Conservation (phyloP, 2,888 invertebrate genomes). For the Aricia artaxerxes region DNA sequence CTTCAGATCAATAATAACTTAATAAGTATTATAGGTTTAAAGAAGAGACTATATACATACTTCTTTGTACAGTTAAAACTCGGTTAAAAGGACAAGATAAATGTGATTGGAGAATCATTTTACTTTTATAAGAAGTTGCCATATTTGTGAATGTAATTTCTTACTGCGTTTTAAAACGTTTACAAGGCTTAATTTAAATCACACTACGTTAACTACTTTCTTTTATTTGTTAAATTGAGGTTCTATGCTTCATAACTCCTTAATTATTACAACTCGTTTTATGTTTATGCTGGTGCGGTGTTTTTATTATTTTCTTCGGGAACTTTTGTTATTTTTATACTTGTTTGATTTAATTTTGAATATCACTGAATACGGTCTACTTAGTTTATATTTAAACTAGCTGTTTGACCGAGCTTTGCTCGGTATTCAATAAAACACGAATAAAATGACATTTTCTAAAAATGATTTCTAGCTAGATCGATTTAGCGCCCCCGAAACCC, state of each 20-base stretch:
- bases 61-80: slow-evolving; percentile 9
- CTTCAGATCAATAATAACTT: neutral
- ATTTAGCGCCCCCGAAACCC: too few species aligned
- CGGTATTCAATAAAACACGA: too few species aligned
- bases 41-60: neutral
- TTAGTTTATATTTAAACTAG: neutral
- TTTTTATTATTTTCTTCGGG: neutral
- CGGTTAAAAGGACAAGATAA: slow-evolving; percentile 31
- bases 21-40: neutral
- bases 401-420: too few species aligned
- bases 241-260: slow-evolving; percentile 9
- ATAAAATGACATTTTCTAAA: too few species aligned
- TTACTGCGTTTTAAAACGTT: slow-evolving; percentile 11
- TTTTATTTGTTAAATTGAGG: slow-evolving; percentile 23
- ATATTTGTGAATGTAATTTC: slow-evolving; percentile 27
- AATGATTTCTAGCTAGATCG: too few species aligned
- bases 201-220: slow-evolving; percentile 28
- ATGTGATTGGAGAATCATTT: slow-evolving; percentile 31
- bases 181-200: slow-evolving; percentile 28
- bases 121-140: slow-evolving; percentile 22
- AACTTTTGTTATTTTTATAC: neutral
- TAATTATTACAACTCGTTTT: slow-evolving; percentile 16
- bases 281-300: neutral
- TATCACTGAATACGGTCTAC: neutral
- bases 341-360: neutral